A percentile compares a stretch with the other conserved stretches of the same genome.
Evolutionary conservation across 1,140 invertebrate genomes (phyloP).

Genomic region (Muscidifurax raptorellus): DNA sequence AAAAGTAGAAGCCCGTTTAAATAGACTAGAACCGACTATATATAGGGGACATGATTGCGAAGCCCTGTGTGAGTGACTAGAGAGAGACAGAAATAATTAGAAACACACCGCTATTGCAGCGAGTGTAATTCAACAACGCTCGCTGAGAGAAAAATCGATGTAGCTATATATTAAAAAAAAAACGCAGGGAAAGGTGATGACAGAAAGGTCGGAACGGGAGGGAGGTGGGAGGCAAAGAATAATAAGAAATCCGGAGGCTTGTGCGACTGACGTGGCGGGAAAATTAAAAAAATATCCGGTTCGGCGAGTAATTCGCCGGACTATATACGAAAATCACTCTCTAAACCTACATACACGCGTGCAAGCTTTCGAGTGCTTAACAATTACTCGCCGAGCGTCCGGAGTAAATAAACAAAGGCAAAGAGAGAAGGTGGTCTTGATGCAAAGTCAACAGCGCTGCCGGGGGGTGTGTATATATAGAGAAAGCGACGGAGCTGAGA

Average conservation of each 20-base stretch:
- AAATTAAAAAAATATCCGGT: constrained; percentile 16
- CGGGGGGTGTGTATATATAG: too few species aligned
- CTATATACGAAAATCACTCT: too few species aligned
- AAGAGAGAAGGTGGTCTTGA: not conserved
- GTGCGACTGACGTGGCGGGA: not conserved
- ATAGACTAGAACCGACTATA: not conserved
- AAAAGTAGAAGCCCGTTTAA: not conserved
- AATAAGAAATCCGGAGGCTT: not conserved
- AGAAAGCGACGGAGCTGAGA: not conserved
- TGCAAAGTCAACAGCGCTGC: not conserved
- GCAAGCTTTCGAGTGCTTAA: not conserved
- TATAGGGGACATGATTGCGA: constrained; percentile 28
- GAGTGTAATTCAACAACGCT: not conserved
- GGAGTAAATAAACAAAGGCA: not conserved
- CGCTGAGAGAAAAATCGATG: not conserved
- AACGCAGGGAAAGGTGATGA: too few species aligned
- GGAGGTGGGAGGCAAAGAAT: too few species aligned
- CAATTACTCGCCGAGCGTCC: not conserved
- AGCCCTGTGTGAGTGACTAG: not conserved
- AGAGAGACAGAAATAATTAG: not conserved
- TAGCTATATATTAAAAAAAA: not conserved
- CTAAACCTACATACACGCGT: too few species aligned
- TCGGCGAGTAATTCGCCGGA: too few species aligned
- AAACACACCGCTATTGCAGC: not conserved
- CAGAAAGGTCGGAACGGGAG: too few species aligned